Percentiles rank a stretch among this genome's conserved stretches.
phyloP scores from a whole-genome alignment of 2,113 vertebrate species.

The Lathamus discolor region DNA sequence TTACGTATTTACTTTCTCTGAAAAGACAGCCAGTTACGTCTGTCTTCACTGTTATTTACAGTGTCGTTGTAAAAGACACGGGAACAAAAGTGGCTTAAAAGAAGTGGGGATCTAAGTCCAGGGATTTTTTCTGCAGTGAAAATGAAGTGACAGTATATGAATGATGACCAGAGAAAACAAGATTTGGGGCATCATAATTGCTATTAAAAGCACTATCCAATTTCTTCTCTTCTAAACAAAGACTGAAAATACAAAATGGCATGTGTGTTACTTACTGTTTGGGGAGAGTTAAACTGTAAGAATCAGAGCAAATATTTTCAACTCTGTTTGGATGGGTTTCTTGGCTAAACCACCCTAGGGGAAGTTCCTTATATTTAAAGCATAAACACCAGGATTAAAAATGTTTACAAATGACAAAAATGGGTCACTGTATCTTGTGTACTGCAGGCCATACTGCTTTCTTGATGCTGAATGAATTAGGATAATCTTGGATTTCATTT shows the following conservation, averaged over 20 bases:
- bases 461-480: slow-evolving; percentile 34
- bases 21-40: not conserved
- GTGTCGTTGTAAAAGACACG: slow-evolving; percentile 5
- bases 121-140: slow-evolving; percentile 1
- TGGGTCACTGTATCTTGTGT: slow-evolving; percentile 61
- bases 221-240: not conserved
- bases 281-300: slow-evolving; percentile 19
- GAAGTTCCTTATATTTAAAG: slow-evolving; percentile 49
- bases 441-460: slow-evolving; percentile 38
- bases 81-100: slow-evolving; percentile 1
- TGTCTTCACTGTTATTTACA: not conserved
- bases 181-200: not conserved
- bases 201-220: not conserved
- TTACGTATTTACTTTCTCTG: not conserved
- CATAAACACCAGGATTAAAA: slow-evolving; percentile 64
- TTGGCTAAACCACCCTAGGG: slow-evolving; percentile 24
- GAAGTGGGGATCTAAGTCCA: slow-evolving; percentile 15
- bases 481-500: slow-evolving; percentile 54
- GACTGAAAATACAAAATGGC: slow-evolving; percentile 20
- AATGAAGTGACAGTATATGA: not conserved
- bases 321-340: slow-evolving; percentile 36
- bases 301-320: slow-evolving; percentile 26
- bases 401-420: slow-evolving; percentile 65
- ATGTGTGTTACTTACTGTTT: slow-evolving; percentile 14
- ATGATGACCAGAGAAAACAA: not conserved